These are phyloP conservation scores for Megalonaias nervosa DNA, from an alignment of 1,140 invertebrate genomes.

Conservation along the genomic window DNA sequence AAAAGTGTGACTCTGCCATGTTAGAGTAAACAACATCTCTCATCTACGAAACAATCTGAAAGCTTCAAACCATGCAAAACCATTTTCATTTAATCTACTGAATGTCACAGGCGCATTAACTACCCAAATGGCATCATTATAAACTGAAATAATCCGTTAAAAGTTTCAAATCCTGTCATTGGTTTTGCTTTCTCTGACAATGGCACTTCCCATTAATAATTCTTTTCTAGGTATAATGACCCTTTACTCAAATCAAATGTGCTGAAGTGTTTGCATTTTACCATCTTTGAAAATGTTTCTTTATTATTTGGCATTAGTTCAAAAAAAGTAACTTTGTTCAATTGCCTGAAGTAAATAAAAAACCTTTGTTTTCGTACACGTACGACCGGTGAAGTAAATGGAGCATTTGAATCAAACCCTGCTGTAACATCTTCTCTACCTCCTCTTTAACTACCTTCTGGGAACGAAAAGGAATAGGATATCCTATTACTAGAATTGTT, in stretches of 20 bases:
- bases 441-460: slow-evolving; percentile 69
- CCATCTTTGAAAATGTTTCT: slow-evolving; percentile 57
- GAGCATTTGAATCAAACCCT: slow-evolving; percentile 66
- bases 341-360: slow-evolving; percentile 71
- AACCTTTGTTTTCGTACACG: slow-evolving; percentile 70
- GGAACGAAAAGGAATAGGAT: no score
- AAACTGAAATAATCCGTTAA: slow-evolving; percentile 47
- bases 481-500: no score
- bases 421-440: slow-evolving; percentile 62
- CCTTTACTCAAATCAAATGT: slow-evolving; percentile 73
- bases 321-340: slow-evolving; percentile 30
- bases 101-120: slow-evolving; percentile 53
- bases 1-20: slow-evolving; percentile 31
- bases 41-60: slow-evolving; percentile 31
- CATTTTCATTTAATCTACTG: slow-evolving; percentile 51
- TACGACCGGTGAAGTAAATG: slow-evolving; percentile 74
- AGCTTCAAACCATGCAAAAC: slow-evolving; percentile 13
- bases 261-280: slow-evolving; percentile 55
- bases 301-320: slow-evolving; percentile 25
- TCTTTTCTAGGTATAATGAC: no score
- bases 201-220: no score
- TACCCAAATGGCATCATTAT: slow-evolving; percentile 56
- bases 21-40: slow-evolving; percentile 26
- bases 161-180: slow-evolving; percentile 46
- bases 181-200: slow-evolving; percentile 39